Evolutionary conservation across 2,888 invertebrate species (phyloP), one percentile per base, ranked within the genome.

Genomic region (Nemotelus nigrinus): DNA sequence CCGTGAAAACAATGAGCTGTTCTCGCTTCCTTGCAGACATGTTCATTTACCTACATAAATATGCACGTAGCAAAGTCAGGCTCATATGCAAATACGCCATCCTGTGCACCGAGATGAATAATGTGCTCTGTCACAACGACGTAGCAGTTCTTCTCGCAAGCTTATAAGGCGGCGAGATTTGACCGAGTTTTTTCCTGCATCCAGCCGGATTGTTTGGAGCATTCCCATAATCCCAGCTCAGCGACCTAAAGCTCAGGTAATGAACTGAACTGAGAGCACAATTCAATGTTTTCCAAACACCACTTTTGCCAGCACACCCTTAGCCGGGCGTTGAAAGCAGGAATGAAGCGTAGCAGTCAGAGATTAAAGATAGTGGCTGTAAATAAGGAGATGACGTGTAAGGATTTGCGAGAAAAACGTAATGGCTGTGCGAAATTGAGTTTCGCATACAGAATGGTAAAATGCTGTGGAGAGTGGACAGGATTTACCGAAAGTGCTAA

Each of bases 21-120:
- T 25, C 25, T 25, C 25, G 25, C 25, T 25, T 25, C 25, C 25
- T 25, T 25, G 25, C 25, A 25, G 25, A 25, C 25, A 25, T 25
- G 25, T 25, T 25, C 25, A 25, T 25, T 25, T 25, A 25, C 25
- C 25, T 25, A 25, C 25, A 25, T 25, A 25, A 25, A 25, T 25
- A 25, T 25, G 25, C 25, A 25, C 25, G 25, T 25, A 25, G 25
- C 25, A 25, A 25, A 25, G 25, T 1, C 25, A 25, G 5, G 45
- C 47, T 65, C 41, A 65, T n/a, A 65, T 65, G 65, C 10, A 65
- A 65, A 44, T 65, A 47, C 6, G 47, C 45, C 10, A 8, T 65
- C 45, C 10, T 44, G 65, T 65, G 65, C 65, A 65, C 47, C 47
- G 65, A n/a, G 7, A 45, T 65, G 65, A 65, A 65, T 65, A 65